A percentile compares a stretch with the other conserved stretches of the same genome.
Evolutionary conservation across 2,113 vertebrate species (phyloP).

Genomic region (Syngnathus typhle): DNA sequence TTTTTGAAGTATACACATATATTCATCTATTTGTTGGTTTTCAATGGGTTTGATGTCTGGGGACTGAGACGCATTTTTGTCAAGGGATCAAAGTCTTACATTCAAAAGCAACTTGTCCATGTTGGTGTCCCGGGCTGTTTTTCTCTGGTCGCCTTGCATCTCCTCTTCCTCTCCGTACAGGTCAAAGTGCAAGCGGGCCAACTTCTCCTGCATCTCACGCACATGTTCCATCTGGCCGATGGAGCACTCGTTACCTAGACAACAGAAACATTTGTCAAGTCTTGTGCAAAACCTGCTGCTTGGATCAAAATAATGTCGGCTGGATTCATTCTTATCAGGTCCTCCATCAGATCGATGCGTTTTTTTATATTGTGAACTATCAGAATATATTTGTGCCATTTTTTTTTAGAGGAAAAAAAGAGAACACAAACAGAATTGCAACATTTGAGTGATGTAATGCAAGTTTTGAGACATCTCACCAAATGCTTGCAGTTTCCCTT

Average conservation of each 20-base stretch:
- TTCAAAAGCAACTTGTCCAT: slow-evolving; percentile 90
- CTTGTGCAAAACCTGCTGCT: neutral
- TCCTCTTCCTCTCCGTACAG: slow-evolving; percentile 89
- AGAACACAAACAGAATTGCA: neutral
- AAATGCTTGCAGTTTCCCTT: slow-evolving; percentile 95
- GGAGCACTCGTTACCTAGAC: slow-evolving; percentile 89
- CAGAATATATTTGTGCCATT: neutral
- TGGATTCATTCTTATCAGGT: neutral
- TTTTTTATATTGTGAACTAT: neutral
- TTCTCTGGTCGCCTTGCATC: slow-evolving; percentile 86
- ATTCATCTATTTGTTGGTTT: too few relatives aligned
- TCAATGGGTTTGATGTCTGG: too few relatives aligned
- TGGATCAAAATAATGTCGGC: neutral
- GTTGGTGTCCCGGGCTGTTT: slow-evolving; percentile 83
- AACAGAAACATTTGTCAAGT: neutral
- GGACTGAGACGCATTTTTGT: too few relatives aligned
- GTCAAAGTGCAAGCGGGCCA: slow-evolving; percentile 92
- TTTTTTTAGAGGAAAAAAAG: neutral
- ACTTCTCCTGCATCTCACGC: slow-evolving; percentile 95
- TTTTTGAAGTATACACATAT: too few relatives aligned
- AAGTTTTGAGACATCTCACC: slow-evolving; percentile 64
- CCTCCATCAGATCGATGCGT: neutral
- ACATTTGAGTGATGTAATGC: neutral
- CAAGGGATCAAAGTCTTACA: slow-evolving; percentile 64
- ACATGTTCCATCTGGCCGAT: slow-evolving; percentile 98